Base-by-base conservation (phyloP, 53 echinoderm and acorn worm genomes). In the Antedon mediterranea region DNA sequence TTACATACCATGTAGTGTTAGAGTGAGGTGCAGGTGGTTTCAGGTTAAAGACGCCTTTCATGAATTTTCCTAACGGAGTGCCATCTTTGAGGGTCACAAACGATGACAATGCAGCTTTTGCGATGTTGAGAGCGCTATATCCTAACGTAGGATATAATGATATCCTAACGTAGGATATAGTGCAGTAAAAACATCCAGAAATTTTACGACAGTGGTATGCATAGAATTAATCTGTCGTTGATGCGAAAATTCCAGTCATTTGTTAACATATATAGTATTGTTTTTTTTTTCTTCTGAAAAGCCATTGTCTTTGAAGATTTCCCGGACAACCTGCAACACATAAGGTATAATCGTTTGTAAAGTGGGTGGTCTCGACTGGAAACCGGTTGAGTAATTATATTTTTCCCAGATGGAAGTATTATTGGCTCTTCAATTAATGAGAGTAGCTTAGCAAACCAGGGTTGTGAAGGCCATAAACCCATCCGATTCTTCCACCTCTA, bases 401-500 rank as follows among this genome's bases (percentile, higher is more conserved):
- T 30, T 0, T 14, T 30, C 5, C 30, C 31, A 26, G 20, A 37
- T 57, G 75, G 79, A 42, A 86, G 71, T 31, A 43, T 26, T 72
- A 86, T 28, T 14, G 81, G 86, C 57, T 78, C 44, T 71, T 77
- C 82, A 32, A 82, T 80, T 9, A 82, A 73, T 9, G 43, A 32
- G 0, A 82, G 75, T n/a, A 89, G 26, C 71, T 72, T 43, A 15
- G 75, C 43, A 29, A 85, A 88, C 85, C 88, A 88, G 28, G 85
- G 74, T 37, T 85, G 79, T 28, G 85, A 82, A n/a, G 82, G 85
- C 82, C 88, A 88, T 28, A 5, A 89, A 32, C 31, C 85, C 81
- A 34, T 83, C 79, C 6, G 89, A 85, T 32, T 34, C 73, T 28
- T 89, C 86, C 28, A 31, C 31, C 11, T 20, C 78, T 0, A 82